Base-by-base conservation (phyloP, 1,140 invertebrate species). In the Drosophila setifemur region DNA sequence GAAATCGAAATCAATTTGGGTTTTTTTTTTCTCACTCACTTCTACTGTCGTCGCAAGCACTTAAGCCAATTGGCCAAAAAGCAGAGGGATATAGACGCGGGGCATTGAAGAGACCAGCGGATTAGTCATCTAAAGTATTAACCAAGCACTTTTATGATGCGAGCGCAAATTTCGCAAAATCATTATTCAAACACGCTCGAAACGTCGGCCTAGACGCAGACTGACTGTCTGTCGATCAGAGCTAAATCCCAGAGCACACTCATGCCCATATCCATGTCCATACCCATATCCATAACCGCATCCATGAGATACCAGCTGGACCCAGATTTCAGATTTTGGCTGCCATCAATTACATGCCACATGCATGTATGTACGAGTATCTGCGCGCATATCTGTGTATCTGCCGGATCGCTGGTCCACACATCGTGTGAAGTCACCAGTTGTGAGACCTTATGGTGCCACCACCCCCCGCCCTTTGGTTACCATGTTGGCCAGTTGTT, bases 351-450 rank as follows among this genome's bases (percentile, higher is more conserved):
- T 50, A 45, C 39, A 47, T 35, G 64, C 28, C 21, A 14, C 28
- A 55, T 58, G 40, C n/a, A n/a, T n/a, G n/a, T n/a, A n/a, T n/a
- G n/a, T n/a, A n/a, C n/a, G n/a, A 3, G 43, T 8, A 37, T 37
- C 1, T 37, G 5, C 29, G n/a, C 29, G 11, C 14, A 33, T 33
- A n/a, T 31, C 9, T 11, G 12, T 49, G 63, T 45, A 44, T 42
- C 42, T 12, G n/a, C 18, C 6, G 53, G 47, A 52, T 72, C 72
- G 44, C 72, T 75, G 68, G 68, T 60, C 69, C 53, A 69, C 53
- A 69, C 48, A 64, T 54, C 48, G 43, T 43, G 54, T 83, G 81
- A 83, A 81, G 79, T 85, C 81, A 74, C 54, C 64, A 66, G 48
- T 61, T 40, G 60, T 6, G 53, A 74, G 79, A 86, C 55, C 71